Evolutionary conservation across 2,113 vertebrate species (phyloP), one percentile per base, ranked within the genome.

Genomic region (zebrafish (Danio rerio)): DNA sequence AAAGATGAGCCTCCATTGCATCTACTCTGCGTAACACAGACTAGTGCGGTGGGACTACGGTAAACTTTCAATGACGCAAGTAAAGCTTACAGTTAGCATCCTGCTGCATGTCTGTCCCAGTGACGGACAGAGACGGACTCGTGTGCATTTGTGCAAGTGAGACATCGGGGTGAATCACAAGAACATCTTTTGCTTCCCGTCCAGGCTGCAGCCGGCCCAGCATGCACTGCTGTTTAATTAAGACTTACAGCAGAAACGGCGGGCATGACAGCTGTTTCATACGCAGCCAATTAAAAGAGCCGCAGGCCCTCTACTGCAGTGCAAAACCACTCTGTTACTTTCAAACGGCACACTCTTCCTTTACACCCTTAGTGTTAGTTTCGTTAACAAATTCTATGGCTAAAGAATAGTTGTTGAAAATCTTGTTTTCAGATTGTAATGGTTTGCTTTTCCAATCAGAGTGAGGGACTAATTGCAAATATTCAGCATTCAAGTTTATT

Each of bases 161-260:
- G 78, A 47, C 43, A 58, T 56, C 7, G 11, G 49, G 45, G 65
- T 58, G 52, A 53, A 52, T 71, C 69, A 72, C 43, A 75, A 31
- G 10, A 73, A 69, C 73, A 52, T 70, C 72, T 47, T 70, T 50
- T 7, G 9, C 68, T 82, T 50, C 71, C 16, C 13, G 2, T 50
- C 10, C 12, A 53, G 70, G 69, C 49, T 80, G 77, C 59, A 73
- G 59, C 59, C 31, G 74, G 16, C 86, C 81, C 82, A 84, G 80
- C 82, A 86, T 80, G 70, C 86, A 21, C 78, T 77, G 52, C 61
- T 49, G 65, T 85, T 84, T 88, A 86, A 90, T 90, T 86, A 88
- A 90, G 81, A 81, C 78, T 63, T 68, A 85, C 85, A 47, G 66
- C 56, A 16, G 20, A 59, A 69, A 74, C 15, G 47, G 42, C 13